phyloP scores from a whole-genome alignment of 2,113 vertebrate species.

The Ammospiza nelsoni region DNA sequence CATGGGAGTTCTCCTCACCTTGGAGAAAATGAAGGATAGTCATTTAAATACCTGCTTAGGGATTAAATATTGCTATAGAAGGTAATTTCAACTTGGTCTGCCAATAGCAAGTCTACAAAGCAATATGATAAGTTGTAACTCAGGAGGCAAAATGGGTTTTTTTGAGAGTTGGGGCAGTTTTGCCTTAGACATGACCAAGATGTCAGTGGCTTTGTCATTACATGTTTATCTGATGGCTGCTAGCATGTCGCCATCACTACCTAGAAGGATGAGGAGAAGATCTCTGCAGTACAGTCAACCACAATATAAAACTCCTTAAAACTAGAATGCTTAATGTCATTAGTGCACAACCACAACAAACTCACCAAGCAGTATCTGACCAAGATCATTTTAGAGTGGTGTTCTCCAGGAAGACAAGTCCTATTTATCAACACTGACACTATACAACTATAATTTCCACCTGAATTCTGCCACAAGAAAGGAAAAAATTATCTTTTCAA shows the following conservation, averaged over 20 bases:
- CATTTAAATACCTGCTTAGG: background rate
- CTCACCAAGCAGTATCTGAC: background rate
- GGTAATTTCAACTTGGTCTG: background rate
- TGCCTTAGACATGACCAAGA: background rate
- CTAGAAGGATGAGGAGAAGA: background rate
- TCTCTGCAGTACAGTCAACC: background rate
- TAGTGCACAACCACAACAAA: background rate
- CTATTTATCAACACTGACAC: background rate
- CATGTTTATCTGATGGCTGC: background rate
- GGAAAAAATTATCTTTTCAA: background rate
- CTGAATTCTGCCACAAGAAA: background rate
- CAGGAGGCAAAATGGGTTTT: background rate
- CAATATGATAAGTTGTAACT: background rate
- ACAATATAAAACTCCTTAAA: background rate
- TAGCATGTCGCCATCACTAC: background rate
- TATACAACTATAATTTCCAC: background rate
- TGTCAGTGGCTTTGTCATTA: background rate
- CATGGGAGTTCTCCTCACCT: background rate
- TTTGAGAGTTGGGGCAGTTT: background rate
- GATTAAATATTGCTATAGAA: background rate
- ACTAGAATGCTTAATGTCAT: background rate
- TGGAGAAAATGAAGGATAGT: background rate
- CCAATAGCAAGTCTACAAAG: background rate
- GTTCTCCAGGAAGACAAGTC: background rate
- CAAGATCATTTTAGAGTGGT: background rate